Evolutionary conservation across 2,113 vertebrate species (phyloP).

Genomic region (Pituophis catenifer): DNA sequence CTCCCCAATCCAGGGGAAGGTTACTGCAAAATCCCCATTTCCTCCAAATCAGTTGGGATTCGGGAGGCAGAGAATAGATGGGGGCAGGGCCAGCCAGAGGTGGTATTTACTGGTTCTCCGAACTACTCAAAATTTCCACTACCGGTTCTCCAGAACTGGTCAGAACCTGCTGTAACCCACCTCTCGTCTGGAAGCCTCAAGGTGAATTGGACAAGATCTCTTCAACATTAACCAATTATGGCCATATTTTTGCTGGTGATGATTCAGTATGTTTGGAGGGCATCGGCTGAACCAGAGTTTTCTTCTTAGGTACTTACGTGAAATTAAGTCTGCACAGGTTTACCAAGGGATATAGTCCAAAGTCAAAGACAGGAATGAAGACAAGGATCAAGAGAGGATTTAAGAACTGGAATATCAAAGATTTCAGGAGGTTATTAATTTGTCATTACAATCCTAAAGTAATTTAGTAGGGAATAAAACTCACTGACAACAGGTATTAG

Average conservation of each 20-base stretch:
- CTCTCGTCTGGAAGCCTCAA: not conserved
- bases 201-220: not conserved
- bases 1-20: no score
- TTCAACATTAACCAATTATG: not conserved
- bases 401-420: conserved; percentile 82
- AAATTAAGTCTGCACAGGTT: conserved; percentile 83
- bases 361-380: conserved; percentile 92
- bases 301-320: conserved; percentile 80
- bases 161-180: no score
- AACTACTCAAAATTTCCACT: no score
- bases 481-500: not conserved
- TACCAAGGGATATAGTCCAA: conserved; percentile 87
- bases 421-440: conserved; percentile 52
- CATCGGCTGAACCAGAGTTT: not conserved
- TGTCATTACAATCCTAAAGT: conserved; percentile 40
- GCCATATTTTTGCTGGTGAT: not conserved
- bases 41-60: no score
- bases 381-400: conserved; percentile 93
- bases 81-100: no score
- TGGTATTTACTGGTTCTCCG: no score
- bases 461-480: not conserved
- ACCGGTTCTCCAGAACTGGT: no score
- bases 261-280: not conserved
- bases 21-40: no score
- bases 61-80: no score